Percentiles rank a stretch among this genome's conserved stretches.
phyloP scores from a whole-genome alignment of 2,113 vertebrate species.

The Danio rerio region GRCz12tu NC_133176.1:43728001-43728500 shows the following conservation, averaged over 20 bases:
- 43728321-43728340: conserved; percentile 96
- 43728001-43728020: too few species aligned
- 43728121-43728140: not conserved
- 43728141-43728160: not conserved
- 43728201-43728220: conserved; percentile 99
- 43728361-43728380: not conserved
- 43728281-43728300: conserved; percentile 94
- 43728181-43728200: conserved; percentile 86
- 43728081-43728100: too few species aligned
- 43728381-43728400: not conserved
- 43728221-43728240: conserved; percentile 98
- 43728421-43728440: not conserved
- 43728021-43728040: too few species aligned
- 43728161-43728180: not conserved
- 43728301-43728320: conserved; percentile 98
- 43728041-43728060: too few species aligned
- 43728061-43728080: too few species aligned
- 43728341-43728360: conserved; percentile 80
- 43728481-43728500: conserved; percentile 82
- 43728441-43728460: not conserved
- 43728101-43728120: too few species aligned
- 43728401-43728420: conserved; percentile 1
- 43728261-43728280: conserved; percentile 92
- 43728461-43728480: not conserved
- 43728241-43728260: conserved; percentile 96